phyloP scores from a whole-genome alignment of 2,797 vertebrate genomes.

The Lepus townsendii region DNA sequence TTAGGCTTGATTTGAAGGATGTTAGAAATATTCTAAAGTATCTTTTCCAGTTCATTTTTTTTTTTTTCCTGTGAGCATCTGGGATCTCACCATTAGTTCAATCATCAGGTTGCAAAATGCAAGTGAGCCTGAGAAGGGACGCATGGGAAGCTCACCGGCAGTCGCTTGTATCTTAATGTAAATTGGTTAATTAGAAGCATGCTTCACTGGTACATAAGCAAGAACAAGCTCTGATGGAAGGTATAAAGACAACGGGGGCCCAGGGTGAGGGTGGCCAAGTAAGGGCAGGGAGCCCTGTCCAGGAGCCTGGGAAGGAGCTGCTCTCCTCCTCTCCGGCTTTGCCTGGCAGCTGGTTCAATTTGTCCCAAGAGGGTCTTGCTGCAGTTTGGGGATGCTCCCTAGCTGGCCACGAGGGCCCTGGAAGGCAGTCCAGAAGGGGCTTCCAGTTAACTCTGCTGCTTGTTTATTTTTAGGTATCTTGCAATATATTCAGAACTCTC shows the following conservation, averaged over 20 bases:
- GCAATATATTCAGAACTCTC: slow-evolving; percentile 99
- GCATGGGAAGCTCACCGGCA: neutral
- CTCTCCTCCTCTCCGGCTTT: neutral
- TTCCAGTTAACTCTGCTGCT: slow-evolving; percentile 74
- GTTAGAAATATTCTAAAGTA: slow-evolving; percentile 36
- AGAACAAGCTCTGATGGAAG: slow-evolving; percentile 2
- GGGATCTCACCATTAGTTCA: slow-evolving; percentile 48
- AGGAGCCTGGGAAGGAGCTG: neutral
- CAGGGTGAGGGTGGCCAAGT: neutral
- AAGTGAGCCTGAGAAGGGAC: slow-evolving; percentile 35
- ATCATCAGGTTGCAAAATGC: slow-evolving; percentile 1
- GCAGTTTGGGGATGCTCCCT: neutral
- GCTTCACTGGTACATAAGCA: slow-evolving; percentile 47
- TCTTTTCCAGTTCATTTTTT: neutral
- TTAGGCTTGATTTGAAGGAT: slow-evolving; percentile 44
- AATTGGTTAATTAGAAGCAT: slow-evolving; percentile 45
- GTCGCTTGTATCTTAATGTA: slow-evolving; percentile 50
- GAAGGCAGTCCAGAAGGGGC: slow-evolving; percentile 44
- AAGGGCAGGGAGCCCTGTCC: neutral
- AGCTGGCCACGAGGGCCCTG: neutral
- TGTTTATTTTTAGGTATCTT: slow-evolving; percentile 94
- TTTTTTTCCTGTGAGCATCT: neutral
- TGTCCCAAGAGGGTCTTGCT: neutral
- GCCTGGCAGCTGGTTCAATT: neutral
- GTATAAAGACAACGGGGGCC: neutral